A percentile compares a stretch with the other conserved stretches of the same genome.
Conservation (phyloP, 2,797 vertebrate species). For the Triplophysa yarkandensis region DNA sequence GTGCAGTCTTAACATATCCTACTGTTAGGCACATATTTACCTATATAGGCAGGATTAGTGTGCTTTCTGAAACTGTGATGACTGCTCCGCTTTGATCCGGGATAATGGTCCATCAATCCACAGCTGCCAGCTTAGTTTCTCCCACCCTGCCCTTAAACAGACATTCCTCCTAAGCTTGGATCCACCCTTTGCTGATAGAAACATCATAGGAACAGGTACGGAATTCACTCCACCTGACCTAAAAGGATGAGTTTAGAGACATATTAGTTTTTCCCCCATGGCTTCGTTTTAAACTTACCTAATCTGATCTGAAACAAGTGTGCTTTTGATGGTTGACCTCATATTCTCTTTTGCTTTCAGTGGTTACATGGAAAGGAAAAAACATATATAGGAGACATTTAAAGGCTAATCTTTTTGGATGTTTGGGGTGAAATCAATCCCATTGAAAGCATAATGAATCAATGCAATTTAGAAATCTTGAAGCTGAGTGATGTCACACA, state of each 20-base stretch:
- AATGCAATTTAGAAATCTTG: constrained; percentile 37
- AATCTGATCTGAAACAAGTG: not conserved
- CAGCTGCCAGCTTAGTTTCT: constrained; percentile 25
- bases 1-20: not conserved
- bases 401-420: constrained; percentile 30
- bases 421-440: constrained; percentile 40
- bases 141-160: not conserved
- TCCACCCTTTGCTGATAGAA: constrained; percentile 19
- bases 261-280: constrained; percentile 9
- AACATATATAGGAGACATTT: too few species aligned
- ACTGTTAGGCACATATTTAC: constrained; percentile 17
- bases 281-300: constrained; percentile 6
- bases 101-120: constrained; percentile 43
- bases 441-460: constrained; percentile 34
- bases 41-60: constrained; percentile 31
- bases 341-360: not conserved
- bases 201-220: constrained; percentile 24
- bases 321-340: not conserved
- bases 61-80: constrained; percentile 5
- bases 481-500: constrained; percentile 33
- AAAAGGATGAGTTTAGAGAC: constrained; percentile 37
- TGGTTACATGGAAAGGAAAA: not conserved
- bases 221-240: constrained; percentile 23
- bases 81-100: constrained; percentile 22
- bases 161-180: constrained; percentile 4